Percentiles rank a stretch among this genome's conserved stretches.
These are phyloP conservation scores for Dendrocincla fuliginosa DNA, from an alignment of 2,797 vertebrate genomes.

Conservation along the genomic window DNA sequence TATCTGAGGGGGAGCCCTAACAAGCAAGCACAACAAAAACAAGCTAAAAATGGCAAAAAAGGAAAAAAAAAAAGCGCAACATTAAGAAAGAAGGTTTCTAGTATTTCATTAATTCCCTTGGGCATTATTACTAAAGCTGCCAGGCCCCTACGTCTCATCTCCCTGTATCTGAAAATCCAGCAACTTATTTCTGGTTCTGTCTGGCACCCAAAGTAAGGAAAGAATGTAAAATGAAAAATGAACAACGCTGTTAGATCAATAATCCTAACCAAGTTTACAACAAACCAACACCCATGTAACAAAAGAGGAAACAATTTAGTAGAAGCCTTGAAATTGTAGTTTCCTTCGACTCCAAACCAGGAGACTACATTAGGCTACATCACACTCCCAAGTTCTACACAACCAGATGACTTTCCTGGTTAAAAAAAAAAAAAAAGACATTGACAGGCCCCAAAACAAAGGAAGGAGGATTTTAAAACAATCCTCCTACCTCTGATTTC, in stretches of 20 bases:
- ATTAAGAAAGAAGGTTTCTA: not conserved
- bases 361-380: not conserved
- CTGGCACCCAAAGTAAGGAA: not conserved
- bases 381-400: not conserved
- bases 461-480: not conserved
- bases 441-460: not conserved
- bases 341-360: not conserved
- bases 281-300: not conserved
- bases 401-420: not conserved
- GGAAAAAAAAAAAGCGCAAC: not conserved
- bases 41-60: not conserved
- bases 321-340: not conserved
- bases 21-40: slow-evolving; percentile 21
- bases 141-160: not conserved
- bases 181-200: not conserved
- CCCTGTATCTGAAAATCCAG: not conserved
- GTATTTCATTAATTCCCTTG: not conserved
- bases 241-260: not conserved
- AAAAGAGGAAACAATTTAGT: not conserved
- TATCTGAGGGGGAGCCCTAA: slow-evolving; percentile 86
- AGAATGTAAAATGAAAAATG: not conserved
- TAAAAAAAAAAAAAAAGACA: not conserved
- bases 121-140: not conserved
- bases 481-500: not conserved
- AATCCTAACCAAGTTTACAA: not conserved